Evolutionary conservation across 2,797 vertebrate species (phyloP).

Genomic region (Tapirus indicus): DNA sequence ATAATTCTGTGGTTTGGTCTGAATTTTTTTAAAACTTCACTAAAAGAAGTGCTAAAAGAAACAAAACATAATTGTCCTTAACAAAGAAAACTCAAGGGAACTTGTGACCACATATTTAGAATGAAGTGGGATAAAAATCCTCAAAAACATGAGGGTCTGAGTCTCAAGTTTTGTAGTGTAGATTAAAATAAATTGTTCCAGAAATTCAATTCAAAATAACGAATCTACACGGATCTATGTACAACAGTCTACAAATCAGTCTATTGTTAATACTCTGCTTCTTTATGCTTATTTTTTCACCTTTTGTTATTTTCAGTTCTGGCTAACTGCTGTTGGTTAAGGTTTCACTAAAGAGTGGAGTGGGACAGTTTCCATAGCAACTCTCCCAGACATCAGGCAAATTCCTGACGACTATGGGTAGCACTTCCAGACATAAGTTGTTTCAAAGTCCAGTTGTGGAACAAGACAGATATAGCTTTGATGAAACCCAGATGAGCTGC

Average conservation of each 20-base stretch:
- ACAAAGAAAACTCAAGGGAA: neutral
- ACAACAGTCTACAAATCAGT: neutral
- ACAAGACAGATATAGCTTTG: conserved; percentile 55
- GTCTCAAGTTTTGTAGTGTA: neutral
- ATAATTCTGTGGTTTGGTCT: neutral
- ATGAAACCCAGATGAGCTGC: conserved; percentile 76
- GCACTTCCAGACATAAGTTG: conserved; percentile 71
- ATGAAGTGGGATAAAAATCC: neutral
- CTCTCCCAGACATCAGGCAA: conserved; percentile 43
- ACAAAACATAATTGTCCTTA: neutral
- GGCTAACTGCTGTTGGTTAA: conserved; percentile 2
- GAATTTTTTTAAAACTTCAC: neutral
- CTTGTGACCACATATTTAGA: neutral
- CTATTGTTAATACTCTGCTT: neutral
- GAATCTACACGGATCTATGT: neutral
- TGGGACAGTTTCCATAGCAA: conserved; percentile 51
- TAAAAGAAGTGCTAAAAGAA: neutral
- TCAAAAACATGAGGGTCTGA: neutral
- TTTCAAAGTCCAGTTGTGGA: conserved; percentile 70
- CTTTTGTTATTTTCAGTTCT: conserved; percentile 49
- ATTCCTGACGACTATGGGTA: conserved; percentile 56
- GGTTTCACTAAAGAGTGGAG: neutral
- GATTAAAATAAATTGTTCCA: conserved; percentile 25
- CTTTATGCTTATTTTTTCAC: conserved; percentile 26
- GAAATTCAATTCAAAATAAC: neutral